These are phyloP conservation scores for Tricholauxania praeusta DNA, from an alignment of 2,888 invertebrate genomes.

Conservation along the genomic window DNA sequence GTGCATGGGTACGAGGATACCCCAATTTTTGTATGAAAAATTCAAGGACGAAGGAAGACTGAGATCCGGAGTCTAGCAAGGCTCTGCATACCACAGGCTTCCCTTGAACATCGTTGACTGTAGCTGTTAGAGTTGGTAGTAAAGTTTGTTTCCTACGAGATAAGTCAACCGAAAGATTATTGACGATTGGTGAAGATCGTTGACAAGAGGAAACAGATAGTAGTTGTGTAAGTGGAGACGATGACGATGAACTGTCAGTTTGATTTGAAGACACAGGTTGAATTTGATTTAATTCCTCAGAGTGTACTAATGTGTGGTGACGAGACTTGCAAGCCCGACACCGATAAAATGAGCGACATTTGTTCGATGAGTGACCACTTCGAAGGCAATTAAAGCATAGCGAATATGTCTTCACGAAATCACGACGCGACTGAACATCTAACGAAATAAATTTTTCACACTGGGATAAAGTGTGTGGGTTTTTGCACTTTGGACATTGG, in stretches of 20 bases:
- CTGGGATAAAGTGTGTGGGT: neutral
- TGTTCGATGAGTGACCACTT: slow-evolving; percentile 6
- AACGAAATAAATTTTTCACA: slow-evolving; percentile 5
- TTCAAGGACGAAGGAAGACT: slow-evolving; percentile 28
- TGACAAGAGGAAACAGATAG: neutral
- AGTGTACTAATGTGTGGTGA: slow-evolving; percentile 15
- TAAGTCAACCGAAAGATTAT: too few relatives aligned
- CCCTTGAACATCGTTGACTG: slow-evolving; percentile 2
- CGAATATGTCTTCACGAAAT: slow-evolving; percentile 3
- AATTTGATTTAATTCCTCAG: neutral
- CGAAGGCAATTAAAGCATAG: slow-evolving; percentile 31
- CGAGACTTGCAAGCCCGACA: slow-evolving; percentile 12
- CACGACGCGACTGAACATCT: neutral
- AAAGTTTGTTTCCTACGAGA: too few relatives aligned
- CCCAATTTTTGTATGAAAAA: slow-evolving; percentile 19
- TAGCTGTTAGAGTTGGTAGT: neutral
- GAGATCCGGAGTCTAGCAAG: slow-evolving; percentile 26
- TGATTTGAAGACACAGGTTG: too few relatives aligned
- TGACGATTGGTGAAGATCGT: too few relatives aligned
- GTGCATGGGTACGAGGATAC: slow-evolving; percentile 11
- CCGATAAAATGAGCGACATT: neutral
- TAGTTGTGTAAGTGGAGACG: too few relatives aligned
- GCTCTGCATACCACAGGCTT: slow-evolving; percentile 11
- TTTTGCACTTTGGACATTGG: neutral
- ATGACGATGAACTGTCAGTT: too few relatives aligned